phyloP scores from a whole-genome alignment of 2,888 invertebrate genomes.

The Gerris lacustris region DNA sequence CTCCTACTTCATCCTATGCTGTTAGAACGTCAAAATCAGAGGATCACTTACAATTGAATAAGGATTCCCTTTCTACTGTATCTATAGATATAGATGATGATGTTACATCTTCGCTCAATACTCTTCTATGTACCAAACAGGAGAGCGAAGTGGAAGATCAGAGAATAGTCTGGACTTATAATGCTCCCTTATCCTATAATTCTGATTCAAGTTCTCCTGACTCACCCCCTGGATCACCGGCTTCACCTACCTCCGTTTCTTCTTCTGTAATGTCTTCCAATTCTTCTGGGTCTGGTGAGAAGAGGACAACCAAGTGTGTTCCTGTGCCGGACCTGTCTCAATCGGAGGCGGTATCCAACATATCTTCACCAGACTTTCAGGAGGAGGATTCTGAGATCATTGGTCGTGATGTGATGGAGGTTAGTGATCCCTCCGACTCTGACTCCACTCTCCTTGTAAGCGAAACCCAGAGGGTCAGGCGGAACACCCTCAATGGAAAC shows the following conservation, averaged over 20 bases:
- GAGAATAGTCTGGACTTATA: conserved; percentile 83
- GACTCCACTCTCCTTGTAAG: conserved; percentile 78
- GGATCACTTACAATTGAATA: conserved; percentile 62
- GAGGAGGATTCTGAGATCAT: conserved; percentile 71
- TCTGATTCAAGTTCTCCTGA: conserved; percentile 19
- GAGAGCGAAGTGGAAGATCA: conserved; percentile 36
- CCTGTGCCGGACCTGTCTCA: conserved; percentile 46
- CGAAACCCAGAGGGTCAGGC: conserved; percentile 28
- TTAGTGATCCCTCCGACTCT: conserved; percentile 79
- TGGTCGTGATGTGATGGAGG: conserved; percentile 66
- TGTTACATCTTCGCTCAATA: conserved; percentile 84
- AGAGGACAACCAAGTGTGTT: conserved; percentile 6
- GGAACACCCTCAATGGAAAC: conserved; percentile 16
- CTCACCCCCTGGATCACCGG: conserved; percentile 48
- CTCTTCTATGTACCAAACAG: conserved; percentile 60
- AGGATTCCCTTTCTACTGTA: conserved; percentile 55
- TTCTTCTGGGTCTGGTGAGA: conserved; percentile 36
- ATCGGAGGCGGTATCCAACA: conserved; percentile 76
- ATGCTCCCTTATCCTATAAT: conserved; percentile 50
- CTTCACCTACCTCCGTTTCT: conserved; percentile 74
- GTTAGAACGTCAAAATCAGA: conserved; percentile 71
- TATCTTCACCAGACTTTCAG: conserved; percentile 80
- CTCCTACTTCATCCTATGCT: conserved; percentile 30
- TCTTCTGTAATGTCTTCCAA: conserved; percentile 75
- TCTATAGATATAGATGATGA: conserved; percentile 88